phyloP scores from a whole-genome alignment of 2,113 vertebrate genomes.

The Mixornis gularis region DNA sequence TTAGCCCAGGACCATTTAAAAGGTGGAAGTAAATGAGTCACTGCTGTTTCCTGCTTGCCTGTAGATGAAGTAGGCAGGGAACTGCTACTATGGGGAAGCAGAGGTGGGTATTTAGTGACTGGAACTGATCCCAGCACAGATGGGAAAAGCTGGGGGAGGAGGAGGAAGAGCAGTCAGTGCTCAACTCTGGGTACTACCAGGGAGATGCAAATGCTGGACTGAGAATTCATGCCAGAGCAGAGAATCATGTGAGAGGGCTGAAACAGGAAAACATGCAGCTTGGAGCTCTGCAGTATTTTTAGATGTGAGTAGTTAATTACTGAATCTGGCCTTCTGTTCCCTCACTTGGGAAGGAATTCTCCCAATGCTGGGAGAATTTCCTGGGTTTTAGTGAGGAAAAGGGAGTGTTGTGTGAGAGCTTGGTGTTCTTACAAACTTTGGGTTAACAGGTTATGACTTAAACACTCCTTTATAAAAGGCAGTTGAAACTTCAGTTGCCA shows the following conservation, averaged over 20 bases:
- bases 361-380: not conserved
- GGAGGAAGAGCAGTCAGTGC: not conserved
- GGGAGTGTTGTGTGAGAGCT: not conserved
- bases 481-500: not conserved
- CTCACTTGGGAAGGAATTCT: no score
- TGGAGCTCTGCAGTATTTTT: not conserved
- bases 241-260: conserved; percentile 12
- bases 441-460: not conserved
- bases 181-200: not conserved
- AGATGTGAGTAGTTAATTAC: conserved; percentile 7
- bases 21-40: not conserved
- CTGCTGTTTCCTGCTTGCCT: not conserved
- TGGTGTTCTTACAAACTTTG: not conserved
- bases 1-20: not conserved
- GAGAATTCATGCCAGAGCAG: conserved; percentile 13
- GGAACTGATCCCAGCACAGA: conserved; percentile 31
- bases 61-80: not conserved
- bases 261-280: not conserved
- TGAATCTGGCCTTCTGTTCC: conserved; percentile 4
- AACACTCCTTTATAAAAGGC: not conserved
- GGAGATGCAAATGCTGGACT: not conserved
- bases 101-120: not conserved
- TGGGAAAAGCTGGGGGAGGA: not conserved
- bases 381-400: not conserved
- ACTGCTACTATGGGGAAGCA: not conserved